Evolutionary conservation across 2,888 invertebrate genomes (phyloP), one percentile per base, ranked within the genome.

Genomic region (Salpingus planirostris): DNA sequence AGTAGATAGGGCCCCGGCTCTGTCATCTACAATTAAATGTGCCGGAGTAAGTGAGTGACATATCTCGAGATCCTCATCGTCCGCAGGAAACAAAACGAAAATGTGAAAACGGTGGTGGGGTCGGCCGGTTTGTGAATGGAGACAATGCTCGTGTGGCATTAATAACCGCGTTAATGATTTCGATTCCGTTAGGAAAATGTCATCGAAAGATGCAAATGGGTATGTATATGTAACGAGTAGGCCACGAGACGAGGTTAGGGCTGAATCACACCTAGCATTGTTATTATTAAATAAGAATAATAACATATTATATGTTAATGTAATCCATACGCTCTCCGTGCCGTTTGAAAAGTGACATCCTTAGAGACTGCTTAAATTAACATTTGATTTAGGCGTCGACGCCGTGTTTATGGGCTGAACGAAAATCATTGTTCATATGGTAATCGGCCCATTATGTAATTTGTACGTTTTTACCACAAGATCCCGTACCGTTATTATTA

Each of bases 251-350:
- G 45, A 46, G 44, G 46, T 43, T 49, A 47, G 47, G 53, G 50
- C 49, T 44, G 51, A 47, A 54, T 62, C 62, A 61, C 63, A 60
- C 62, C 62, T 62, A 50, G 54, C 54, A 64, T 61, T 62, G 62
- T 23, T n/a, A 8, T 64, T 62, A 62, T 62, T 62, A 62, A 61
- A 59, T 59, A 59, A 59, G 64, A 64, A 63, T 63, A 63, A 63
- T 63, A 62, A 62, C 61, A 62, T 62, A 64, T 63, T 64, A 63
- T 64, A 64, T 64, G 64, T 61, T 57, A 64, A 64, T 64, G 56
- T 49, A 56, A 57, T 57, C 55, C 59, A 56, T 57, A 59, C 55
- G n/a, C n/a, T n/a, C n/a, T n/a, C n/a, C 8, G 18, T 8, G 44
- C 45, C 52, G 51, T 49, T 59, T 60, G 52, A 54, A 59, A 59